phyloP scores from a whole-genome alignment of 2,113 vertebrate genomes.

The Podiceps cristatus region DNA sequence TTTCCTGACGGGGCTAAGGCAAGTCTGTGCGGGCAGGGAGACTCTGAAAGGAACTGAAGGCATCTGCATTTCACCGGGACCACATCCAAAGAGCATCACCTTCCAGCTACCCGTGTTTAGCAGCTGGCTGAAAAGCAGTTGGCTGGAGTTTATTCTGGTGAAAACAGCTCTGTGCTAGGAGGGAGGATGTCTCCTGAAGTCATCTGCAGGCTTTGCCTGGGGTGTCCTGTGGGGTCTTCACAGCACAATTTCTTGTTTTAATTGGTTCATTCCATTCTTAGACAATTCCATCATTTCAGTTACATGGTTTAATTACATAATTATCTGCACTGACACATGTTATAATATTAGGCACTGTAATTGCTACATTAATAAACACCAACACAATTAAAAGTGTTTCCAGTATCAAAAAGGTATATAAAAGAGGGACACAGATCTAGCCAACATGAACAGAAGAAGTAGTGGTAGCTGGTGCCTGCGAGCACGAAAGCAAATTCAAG shows the following conservation, averaged over 20 bases:
- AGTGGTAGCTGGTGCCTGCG: background rate
- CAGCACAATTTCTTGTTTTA: background rate
- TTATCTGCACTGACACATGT: background rate
- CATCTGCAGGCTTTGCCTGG: background rate
- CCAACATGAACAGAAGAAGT: background rate
- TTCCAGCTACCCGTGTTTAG: background rate
- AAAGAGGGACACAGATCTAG: background rate
- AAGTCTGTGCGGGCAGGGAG: background rate
- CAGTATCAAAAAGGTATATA: background rate
- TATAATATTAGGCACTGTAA: background rate
- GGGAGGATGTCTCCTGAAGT: background rate
- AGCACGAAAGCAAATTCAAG: background rate
- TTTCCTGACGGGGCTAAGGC: accelerated
- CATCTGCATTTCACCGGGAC: background rate
- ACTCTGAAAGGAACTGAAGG: background rate
- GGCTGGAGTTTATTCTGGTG: background rate
- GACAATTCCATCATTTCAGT: background rate
- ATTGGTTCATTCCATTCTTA: background rate
- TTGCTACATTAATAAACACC: background rate
- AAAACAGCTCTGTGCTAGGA: background rate
- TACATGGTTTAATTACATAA: background rate
- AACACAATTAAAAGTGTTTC: background rate
- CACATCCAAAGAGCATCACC: background rate
- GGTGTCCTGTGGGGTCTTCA: background rate
- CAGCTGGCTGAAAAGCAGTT: background rate